A percentile compares a stretch with the other conserved stretches of the same genome.
phyloP scores from a whole-genome alignment of 1,140 invertebrate species.

The Lamellibrachia luymesi region DNA sequence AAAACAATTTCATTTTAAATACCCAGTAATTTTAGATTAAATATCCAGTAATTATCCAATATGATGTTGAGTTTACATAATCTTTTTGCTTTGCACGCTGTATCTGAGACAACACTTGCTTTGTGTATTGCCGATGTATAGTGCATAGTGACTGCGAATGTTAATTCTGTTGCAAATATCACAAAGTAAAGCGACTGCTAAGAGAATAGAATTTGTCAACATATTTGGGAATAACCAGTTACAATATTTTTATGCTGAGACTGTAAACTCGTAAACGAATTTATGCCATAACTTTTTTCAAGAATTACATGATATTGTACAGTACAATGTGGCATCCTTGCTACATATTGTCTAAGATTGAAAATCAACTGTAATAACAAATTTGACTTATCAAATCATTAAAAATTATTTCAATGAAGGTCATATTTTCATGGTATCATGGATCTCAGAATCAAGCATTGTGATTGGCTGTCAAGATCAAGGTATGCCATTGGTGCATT shows the following conservation, averaged over 20 bases:
- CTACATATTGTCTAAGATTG: background rate
- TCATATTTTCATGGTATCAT: background rate
- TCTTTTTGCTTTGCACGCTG: too few species aligned
- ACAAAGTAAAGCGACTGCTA: background rate
- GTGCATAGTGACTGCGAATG: background rate
- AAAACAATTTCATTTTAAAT: too few species aligned
- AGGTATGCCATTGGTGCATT: background rate
- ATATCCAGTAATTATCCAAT: too few species aligned
- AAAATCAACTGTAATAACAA: background rate
- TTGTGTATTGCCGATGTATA: too few species aligned
- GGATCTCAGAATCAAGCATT: too few species aligned
- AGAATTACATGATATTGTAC: background rate
- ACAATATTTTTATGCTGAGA: too few species aligned
- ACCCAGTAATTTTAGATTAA: too few species aligned
- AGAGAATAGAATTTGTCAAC: too few species aligned
- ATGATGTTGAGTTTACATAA: too few species aligned
- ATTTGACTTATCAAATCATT: background rate
- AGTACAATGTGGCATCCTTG: too few species aligned
- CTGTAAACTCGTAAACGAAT: background rate
- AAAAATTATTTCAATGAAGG: background rate
- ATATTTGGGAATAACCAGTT: too few species aligned
- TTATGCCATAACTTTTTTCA: background rate
- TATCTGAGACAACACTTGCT: too few species aligned
- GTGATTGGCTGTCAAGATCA: background rate
- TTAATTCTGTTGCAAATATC: background rate